Evolutionary conservation across 2,888 invertebrate species (phyloP).

Genomic region (Morinoia aosen): DNA sequence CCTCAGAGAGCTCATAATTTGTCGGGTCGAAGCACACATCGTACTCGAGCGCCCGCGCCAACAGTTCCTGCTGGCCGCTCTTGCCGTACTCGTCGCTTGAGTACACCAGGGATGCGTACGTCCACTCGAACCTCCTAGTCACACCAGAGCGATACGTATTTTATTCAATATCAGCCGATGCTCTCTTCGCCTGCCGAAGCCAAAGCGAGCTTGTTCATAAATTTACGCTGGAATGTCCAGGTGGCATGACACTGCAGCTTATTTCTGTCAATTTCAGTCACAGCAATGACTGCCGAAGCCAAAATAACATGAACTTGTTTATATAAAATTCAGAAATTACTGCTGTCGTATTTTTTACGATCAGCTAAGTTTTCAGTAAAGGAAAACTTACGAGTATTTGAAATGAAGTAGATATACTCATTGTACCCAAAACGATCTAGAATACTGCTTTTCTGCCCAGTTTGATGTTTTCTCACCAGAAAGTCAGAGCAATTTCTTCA

Average conservation of each 20-base stretch:
- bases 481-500: too few species aligned
- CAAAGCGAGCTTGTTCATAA: too few species aligned
- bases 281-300: too few species aligned
- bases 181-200: background rate
- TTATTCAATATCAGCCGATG: background rate
- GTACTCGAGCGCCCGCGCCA: conserved; percentile 71
- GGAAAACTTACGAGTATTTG: background rate
- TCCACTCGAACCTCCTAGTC: conserved; percentile 74
- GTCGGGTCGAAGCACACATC: conserved; percentile 75
- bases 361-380: background rate
- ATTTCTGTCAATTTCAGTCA: too few species aligned
- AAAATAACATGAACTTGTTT: background rate
- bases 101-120: conserved; percentile 75
- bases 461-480: too few species aligned
- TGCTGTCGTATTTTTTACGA: background rate
- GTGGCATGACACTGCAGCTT: too few species aligned
- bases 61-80: conserved; percentile 71
- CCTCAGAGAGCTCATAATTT: conserved; percentile 73
- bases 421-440: too few species aligned
- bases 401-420: too few species aligned
- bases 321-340: background rate
- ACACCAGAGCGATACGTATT: background rate
- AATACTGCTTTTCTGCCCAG: too few species aligned
- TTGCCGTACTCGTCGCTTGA: conserved; percentile 76
- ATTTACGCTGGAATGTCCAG: too few species aligned